A percentile compares a stretch with the other conserved stretches of the same genome.
Conservation (phyloP, 2,797 vertebrate genomes). For the Neomorphus geoffroyi region DNA sequence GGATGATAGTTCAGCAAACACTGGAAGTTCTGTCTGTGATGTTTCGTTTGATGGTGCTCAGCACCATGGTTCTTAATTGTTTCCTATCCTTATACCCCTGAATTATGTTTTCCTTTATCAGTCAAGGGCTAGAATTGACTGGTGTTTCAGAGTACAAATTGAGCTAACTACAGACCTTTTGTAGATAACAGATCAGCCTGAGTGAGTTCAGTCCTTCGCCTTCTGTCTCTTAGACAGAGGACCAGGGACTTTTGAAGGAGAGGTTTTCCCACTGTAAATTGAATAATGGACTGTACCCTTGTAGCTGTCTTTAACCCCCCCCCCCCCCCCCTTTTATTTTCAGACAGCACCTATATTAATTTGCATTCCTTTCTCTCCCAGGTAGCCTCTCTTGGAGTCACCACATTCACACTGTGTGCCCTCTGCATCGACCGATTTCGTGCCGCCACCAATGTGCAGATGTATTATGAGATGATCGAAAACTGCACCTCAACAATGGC, state of each 20-base stretch:
- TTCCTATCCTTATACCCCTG: neutral
- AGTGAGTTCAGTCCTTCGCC: neutral
- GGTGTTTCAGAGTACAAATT: neutral
- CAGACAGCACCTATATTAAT: neutral
- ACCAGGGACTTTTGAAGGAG: neutral
- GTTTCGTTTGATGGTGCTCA: neutral
- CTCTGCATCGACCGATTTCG: conserved; percentile 96
- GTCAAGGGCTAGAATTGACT: neutral
- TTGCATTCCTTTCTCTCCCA: conserved; percentile 52
- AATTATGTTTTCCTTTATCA: neutral
- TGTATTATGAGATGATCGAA: conserved; percentile 97
- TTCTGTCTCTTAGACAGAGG: neutral
- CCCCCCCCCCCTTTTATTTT: neutral
- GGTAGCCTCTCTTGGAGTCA: conserved; percentile 94
- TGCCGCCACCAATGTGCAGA: conserved; percentile 92
- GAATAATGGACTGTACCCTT: neutral
- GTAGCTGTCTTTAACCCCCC: neutral
- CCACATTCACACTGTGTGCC: conserved; percentile 93
- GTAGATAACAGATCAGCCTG: neutral
- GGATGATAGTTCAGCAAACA: neutral
- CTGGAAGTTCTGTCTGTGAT: neutral
- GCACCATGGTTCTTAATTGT: neutral
- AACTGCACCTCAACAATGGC: conserved; percentile 92
- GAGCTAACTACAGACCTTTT: neutral
- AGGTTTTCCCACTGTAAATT: neutral